Base-by-base conservation (phyloP, 2,888 invertebrate genomes). In the Chalcosyrphus nemorum region DNA sequence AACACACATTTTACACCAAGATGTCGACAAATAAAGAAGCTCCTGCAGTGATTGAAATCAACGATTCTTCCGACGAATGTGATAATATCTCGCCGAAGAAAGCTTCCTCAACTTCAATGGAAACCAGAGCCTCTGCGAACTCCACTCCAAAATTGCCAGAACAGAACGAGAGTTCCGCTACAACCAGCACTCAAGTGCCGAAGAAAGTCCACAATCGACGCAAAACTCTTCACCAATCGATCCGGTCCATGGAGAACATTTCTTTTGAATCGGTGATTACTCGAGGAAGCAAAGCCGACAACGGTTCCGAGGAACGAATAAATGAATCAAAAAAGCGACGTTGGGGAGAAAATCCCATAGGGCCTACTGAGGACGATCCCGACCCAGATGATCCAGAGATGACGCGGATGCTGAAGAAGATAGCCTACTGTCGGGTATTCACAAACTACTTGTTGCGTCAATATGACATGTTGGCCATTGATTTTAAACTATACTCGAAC, bases 401-500 rank as follows among this genome's bases (percentile, higher is more conserved):
- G 29, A 50, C 4, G 5, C 52, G n/a, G 9, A 6, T 57, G 13
- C 13, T 84, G 0, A 43, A 7, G 7, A 84, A 75, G 17, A 84
- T 84, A 7, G 84, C 84, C 2, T 84, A 80, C 21, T 84, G 74
- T 41, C 74, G 84, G 0, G 84, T 80, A 1, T 84, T 80, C 11
- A 45, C 80, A 2, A 80, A 84, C n/a, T 84, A 84, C 13, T 21
- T 84, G 3, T 57, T 84, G 11, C 61, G 80, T 2, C 84, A 80
- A 45, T 84, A 75, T 43, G 70, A 80, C 7, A 84, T 84, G 84
- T 52, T 75, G 19, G 29, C 74, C 2, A 80, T 84, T 52, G 80
- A 84, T 6, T 84, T 84, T 13, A 61, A 80, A n/a, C 24, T 84
- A 11, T 75, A 70, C 27, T 84, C 84, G 13, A 75, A 84, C 57